Evolutionary conservation across 2,888 invertebrate species (phyloP).

Genomic region (Mythimna loreyi): DNA sequence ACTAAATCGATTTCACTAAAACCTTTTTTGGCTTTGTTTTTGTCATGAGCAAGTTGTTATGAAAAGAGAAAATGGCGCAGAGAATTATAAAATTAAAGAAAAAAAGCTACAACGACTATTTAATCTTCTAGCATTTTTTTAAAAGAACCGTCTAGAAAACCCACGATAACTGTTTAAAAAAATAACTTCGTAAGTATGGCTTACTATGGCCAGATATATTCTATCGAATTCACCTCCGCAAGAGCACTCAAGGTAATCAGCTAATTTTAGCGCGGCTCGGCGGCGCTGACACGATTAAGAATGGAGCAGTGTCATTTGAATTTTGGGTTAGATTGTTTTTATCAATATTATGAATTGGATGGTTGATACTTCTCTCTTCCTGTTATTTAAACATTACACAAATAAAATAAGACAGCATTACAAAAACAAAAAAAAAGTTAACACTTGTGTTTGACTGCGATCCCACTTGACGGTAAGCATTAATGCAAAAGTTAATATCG

Average conservation of each 20-base stretch:
- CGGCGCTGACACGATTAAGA: constrained; percentile 13
- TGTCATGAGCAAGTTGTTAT: too few relatives aligned
- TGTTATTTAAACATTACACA: neutral
- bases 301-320: constrained; percentile 26
- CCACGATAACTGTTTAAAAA: too few relatives aligned
- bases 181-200: neutral
- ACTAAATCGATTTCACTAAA: too few relatives aligned
- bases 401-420: neutral
- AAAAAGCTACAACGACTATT: too few relatives aligned
- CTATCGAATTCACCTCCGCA: neutral
- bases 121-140: too few relatives aligned
- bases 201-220: neutral
- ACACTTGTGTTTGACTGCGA: too few relatives aligned
- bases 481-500: too few relatives aligned
- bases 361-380: neutral
- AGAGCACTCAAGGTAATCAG: constrained; percentile 9
- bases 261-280: constrained; percentile 13
- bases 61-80: too few relatives aligned
- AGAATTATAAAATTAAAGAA: too few relatives aligned
- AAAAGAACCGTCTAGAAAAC: too few relatives aligned
- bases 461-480: too few relatives aligned
- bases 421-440: neutral
- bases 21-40: too few relatives aligned
- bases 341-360: neutral
- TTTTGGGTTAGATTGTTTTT: constrained; percentile 2